Percentiles rank a stretch among this genome's conserved stretches.
Evolutionary conservation across 2,113 vertebrate species (phyloP).

Genomic region (Ranitomeya variabilis): DNA sequence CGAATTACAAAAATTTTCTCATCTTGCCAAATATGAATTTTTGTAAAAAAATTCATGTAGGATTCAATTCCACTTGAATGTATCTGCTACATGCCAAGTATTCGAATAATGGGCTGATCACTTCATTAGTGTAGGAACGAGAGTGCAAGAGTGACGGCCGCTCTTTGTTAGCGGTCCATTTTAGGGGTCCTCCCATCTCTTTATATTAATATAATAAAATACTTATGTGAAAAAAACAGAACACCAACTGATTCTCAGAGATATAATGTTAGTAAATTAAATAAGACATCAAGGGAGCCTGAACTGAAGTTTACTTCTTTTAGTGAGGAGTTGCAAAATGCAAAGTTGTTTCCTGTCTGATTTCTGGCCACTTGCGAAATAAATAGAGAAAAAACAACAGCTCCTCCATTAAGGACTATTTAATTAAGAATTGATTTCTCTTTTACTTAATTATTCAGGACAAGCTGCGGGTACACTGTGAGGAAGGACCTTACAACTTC

Average conservation of each 20-base stretch:
- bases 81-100: too few species aligned
- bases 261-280: background rate
- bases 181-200: too few species aligned
- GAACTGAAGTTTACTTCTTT: background rate
- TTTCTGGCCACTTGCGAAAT: slow-evolving; percentile 9
- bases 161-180: too few species aligned
- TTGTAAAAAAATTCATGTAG: too few species aligned
- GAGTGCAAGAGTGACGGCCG: too few species aligned
- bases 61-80: too few species aligned
- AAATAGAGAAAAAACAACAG: slow-evolving; percentile 25
- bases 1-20: too few species aligned
- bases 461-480: background rate
- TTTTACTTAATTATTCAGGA: slow-evolving; percentile 36
- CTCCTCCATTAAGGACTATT: slow-evolving; percentile 36
- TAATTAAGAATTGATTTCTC: slow-evolving; percentile 27
- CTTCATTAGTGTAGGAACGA: too few species aligned
- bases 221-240: background rate
- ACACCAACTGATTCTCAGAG: background rate
- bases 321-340: slow-evolving; percentile 22
- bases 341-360: slow-evolving; percentile 34
- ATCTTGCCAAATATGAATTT: too few species aligned
- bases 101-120: too few species aligned
- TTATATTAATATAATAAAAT: background rate
- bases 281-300: background rate
- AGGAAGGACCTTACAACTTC: background rate